Evolutionary conservation across 2,113 vertebrate species (phyloP), one percentile per base, ranked within the genome.

Genomic region (Pterocles burchelli): DNA sequence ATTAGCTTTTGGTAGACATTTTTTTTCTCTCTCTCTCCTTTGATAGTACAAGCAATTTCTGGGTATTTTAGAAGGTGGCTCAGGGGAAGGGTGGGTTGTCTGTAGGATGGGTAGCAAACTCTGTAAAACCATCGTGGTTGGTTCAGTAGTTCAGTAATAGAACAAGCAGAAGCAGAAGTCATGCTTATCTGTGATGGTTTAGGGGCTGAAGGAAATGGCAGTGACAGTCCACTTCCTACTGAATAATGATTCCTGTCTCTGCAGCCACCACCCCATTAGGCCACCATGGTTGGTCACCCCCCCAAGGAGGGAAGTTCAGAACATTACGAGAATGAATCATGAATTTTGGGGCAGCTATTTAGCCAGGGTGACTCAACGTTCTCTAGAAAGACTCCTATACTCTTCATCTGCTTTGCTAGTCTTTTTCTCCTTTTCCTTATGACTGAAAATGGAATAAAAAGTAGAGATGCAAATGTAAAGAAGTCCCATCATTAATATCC

Each of bases 241-340:
- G 24, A 59, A 34, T 54, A 58, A 48, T 8, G 34, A 74, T 46
- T 82, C 38, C 19, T 59, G 17, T 4, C 29, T 51, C 61, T 45
- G 26, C 66, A 83, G 29, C 38, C 34, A 74, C 54, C 43, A 38
- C 19, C 15, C 17, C 20, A 15, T 48, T 34, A 58, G 49, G 61
- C 29, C 71, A 31, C 24, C 28, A 10, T 6, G 21, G 51, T 2
- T 31, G 55, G 45, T 51, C 66, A 66, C 14, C 17, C 16, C 31
- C 41, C 21, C 19, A 51, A 41, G 38, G 31, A 54, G 24, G 31
- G 49, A 57, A 68, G 13, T 22, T 51, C 38, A 70, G 36, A 73
- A 66, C 15, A 51, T 24, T 22, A 34, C 0, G 1, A 71, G 21
- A 61, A 66, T 5, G 1, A 91, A 43, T 54, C n/a, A 31, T 0